Conservation (phyloP, 2,797 vertebrate genomes). For the Scleropages formosus region DNA sequence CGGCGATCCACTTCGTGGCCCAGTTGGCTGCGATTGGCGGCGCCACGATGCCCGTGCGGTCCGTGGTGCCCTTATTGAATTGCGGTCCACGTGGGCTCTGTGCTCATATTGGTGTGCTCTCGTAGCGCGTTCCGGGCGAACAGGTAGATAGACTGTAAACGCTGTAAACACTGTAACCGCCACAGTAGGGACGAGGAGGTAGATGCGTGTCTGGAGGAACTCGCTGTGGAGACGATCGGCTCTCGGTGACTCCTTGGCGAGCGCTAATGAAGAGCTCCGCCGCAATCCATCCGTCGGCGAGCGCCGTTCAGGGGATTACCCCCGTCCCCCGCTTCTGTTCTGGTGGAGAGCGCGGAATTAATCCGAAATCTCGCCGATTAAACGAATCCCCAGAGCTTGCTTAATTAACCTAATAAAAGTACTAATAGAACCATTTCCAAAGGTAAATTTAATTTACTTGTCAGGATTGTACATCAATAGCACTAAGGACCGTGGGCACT, state of each 20-base stretch:
- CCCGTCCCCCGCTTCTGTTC: slow-evolving; percentile 52
- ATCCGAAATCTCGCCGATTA: slow-evolving; percentile 72
- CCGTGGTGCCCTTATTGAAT: too few species aligned
- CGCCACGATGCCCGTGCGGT: too few species aligned
- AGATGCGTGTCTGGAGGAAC: too few species aligned
- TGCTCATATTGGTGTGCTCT: too few species aligned
- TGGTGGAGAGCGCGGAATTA: slow-evolving; percentile 58
- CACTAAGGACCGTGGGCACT: slow-evolving; percentile 71
- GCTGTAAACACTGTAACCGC: too few species aligned
- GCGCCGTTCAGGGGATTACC: slow-evolving; percentile 46
- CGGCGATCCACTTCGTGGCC: too few species aligned
- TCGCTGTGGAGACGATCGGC: too few species aligned
- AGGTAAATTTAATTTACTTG: slow-evolving; percentile 97
- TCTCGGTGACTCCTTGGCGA: slow-evolving; percentile 12
- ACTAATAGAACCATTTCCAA: slow-evolving; percentile 90
- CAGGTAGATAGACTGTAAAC: too few species aligned
- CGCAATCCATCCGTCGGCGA: slow-evolving; percentile 37
- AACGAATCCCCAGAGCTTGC: slow-evolving; percentile 80
- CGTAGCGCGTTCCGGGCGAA: too few species aligned
- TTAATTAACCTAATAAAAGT: slow-evolving; percentile 98
- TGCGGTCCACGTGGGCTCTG: too few species aligned
- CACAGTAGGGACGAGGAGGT: too few species aligned
- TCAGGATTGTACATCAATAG: slow-evolving; percentile 81
- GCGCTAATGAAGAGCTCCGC: slow-evolving; percentile 48
- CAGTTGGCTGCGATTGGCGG: too few species aligned